phyloP scores from a whole-genome alignment of 2,113 vertebrate species.

The Mus pahari region DNA sequence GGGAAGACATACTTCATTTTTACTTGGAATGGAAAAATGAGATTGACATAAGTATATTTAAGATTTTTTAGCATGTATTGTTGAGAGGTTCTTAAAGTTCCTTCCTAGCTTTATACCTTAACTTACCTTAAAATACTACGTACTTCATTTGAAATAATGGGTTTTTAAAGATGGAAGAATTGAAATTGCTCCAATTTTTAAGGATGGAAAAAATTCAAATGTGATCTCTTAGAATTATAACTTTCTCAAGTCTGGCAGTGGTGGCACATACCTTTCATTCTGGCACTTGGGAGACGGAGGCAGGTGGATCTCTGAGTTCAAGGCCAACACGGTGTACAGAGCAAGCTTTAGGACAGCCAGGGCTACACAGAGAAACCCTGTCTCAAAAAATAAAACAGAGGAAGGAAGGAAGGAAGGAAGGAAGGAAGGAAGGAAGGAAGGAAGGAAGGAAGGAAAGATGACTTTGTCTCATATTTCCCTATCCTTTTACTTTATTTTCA shows the following conservation, averaged over 20 bases:
- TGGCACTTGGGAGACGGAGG: too few species aligned
- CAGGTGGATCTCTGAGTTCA: too few species aligned
- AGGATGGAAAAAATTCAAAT: slow-evolving; percentile 12
- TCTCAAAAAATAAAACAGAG: too few species aligned
- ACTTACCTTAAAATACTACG: background rate
- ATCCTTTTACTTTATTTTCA: background rate
- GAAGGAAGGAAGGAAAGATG: too few species aligned
- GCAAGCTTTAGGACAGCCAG: too few species aligned
- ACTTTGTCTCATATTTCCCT: background rate
- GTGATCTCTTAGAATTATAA: background rate
- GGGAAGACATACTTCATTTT: background rate
- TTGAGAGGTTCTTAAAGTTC: background rate
- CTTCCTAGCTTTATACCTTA: background rate
- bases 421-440: rapidly evolving
- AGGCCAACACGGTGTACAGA: too few species aligned
- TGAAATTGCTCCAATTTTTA: background rate
- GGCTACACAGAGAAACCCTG: too few species aligned
- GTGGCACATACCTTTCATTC: too few species aligned
- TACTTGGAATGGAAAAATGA: slow-evolving; percentile 3
- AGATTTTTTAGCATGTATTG: slow-evolving; percentile 1
- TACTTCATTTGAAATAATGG: slow-evolving; percentile 15
- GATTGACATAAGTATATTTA: background rate
- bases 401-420: too few species aligned
- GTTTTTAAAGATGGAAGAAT: slow-evolving; percentile 46
- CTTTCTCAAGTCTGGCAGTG: background rate